phyloP scores from a whole-genome alignment of 1,140 invertebrate genomes.

The Acyrthosiphon pisum region DNA sequence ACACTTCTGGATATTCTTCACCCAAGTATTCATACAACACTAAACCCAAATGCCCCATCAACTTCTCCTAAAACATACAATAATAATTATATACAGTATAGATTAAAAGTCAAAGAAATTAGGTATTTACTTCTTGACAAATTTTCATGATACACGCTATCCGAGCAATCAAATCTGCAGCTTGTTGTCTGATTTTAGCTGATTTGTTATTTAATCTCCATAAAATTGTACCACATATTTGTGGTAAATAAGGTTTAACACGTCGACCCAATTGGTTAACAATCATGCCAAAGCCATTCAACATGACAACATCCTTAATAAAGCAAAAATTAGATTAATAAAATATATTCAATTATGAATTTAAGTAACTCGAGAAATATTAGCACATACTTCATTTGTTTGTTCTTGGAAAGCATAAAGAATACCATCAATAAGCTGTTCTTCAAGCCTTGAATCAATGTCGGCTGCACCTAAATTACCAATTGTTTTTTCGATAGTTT shows the following conservation, averaged over 20 bases:
- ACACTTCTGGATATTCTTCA: slow-evolving; percentile 99
- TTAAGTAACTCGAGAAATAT: not conserved
- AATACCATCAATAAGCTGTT: slow-evolving; percentile 99
- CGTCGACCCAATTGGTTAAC: slow-evolving; percentile 97
- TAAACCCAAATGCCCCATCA: slow-evolving; percentile 99
- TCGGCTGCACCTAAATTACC: slow-evolving; percentile 96
- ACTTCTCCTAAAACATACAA: slow-evolving; percentile 79
- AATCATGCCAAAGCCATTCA: slow-evolving; percentile 99
- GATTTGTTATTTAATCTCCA: slow-evolving; percentile 99
- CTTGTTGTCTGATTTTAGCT: slow-evolving; percentile 98
- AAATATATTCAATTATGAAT: not conserved
- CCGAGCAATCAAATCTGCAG: slow-evolving; percentile 96
- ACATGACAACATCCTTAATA: slow-evolving; percentile 94
- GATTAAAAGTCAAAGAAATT: not conserved
- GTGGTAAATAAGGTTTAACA: slow-evolving; percentile 97
- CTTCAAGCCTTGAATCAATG: slow-evolving; percentile 96
- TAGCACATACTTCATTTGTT: slow-evolving; percentile 84
- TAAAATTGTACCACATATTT: slow-evolving; percentile 99
- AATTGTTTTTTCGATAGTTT: slow-evolving; percentile 99
- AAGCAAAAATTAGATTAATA: not conserved
- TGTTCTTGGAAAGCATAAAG: slow-evolving; percentile 99
- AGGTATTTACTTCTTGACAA: slow-evolving; percentile 84
- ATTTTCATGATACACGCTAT: slow-evolving; percentile 99
- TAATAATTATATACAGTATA: not conserved
- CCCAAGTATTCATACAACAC: slow-evolving; percentile 99